These are phyloP conservation scores for Gallinago nigripennis DNA, from an alignment of 2,797 vertebrate species.

Conservation along the genomic window DNA sequence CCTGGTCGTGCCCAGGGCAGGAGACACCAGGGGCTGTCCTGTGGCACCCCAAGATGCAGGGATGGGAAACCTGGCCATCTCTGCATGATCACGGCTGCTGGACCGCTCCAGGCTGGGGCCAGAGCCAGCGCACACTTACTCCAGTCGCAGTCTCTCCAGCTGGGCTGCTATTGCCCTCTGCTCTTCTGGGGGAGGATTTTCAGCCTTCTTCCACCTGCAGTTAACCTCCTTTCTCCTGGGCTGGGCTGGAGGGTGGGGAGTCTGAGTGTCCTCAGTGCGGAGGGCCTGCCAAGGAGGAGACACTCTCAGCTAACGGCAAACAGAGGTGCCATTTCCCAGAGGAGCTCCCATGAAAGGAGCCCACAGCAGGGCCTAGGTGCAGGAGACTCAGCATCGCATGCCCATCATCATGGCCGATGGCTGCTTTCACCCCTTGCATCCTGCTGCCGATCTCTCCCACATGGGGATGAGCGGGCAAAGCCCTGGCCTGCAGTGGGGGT, in stretches of 20 bases:
- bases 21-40: background rate
- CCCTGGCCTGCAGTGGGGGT: background rate
- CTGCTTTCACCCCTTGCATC: background rate
- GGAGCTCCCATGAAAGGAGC: background rate
- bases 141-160: background rate
- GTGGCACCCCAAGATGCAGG: no score
- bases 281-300: background rate
- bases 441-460: background rate
- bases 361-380: background rate
- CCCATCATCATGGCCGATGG: rapidly evolving
- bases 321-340: background rate
- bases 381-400: background rate
- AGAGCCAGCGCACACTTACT: background rate
- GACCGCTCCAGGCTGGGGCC: background rate
- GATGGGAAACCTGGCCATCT: background rate
- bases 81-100: background rate
- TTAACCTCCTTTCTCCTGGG: background rate
- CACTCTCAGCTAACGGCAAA: background rate
- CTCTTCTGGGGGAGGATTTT: background rate
- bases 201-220: background rate
- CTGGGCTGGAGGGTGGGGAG: background rate
- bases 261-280: background rate
- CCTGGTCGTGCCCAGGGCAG: background rate
- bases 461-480: background rate
- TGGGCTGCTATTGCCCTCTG: background rate